Evolutionary conservation across 2,888 invertebrate species (phyloP), one percentile per base, ranked within the genome.

Genomic region (Gastracanthus pulcherrimus): DNA sequence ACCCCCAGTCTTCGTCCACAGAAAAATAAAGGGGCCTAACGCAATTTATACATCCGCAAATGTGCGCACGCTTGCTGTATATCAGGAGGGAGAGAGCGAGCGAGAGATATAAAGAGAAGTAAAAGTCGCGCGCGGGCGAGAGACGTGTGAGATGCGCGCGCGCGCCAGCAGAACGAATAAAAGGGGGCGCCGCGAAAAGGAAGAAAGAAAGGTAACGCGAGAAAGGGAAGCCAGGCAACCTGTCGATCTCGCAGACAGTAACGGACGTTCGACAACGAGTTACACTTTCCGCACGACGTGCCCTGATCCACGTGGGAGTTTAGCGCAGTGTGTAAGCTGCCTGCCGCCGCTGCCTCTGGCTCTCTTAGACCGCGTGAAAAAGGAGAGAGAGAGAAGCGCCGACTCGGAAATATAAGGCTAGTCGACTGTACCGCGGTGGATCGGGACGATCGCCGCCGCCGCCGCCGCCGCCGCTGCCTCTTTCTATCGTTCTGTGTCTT

Each of bases 241-340:
- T 88, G 89, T 89, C 89, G 87, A 89, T 89, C 87, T 84, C 48
- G 75, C 76, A 81, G 86, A 88, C 84, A 82, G 84, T 82, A 87
- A 85, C 86, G 87, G 89, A 89, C 88, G 87, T 89, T 87, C 87
- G 85, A 88, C 89, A 89, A 88, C 89, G 87, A 88, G 88, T 87
- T 88, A 89, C 87, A 88, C 89, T 89, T 89, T 88, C 85, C 86
- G 84, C 85, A 75, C 82, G 81, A 86, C 84, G 85, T 84, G 62
- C 76, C 81, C 83, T 85, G 86, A 89, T 86, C 86, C 88, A 89
- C 89, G 88, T 88, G 88, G 87, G 87, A 88, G 83, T 85, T 85
- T 83, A 45, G 36, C 75, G n/a, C n/a, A n/a, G n/a, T n/a, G n/a
- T 16, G 58, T 23, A 69, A 76, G 55, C 58, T 69, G 23, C 60